phyloP scores from a whole-genome alignment of 2,797 vertebrate genomes.

The Apogon talboti region DNA sequence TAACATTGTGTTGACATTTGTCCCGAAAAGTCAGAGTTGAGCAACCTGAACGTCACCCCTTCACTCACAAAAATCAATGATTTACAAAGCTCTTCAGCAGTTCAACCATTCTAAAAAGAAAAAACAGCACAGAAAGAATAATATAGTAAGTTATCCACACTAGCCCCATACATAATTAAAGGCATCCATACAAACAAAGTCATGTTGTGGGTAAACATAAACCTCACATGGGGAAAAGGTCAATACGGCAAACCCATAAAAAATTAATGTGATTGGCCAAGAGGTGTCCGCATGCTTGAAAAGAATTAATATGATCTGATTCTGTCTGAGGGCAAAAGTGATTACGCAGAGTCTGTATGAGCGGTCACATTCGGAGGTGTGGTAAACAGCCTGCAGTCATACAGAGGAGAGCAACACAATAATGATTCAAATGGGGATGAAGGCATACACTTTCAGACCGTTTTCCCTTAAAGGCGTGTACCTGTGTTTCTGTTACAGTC shows the following conservation, averaged over 20 bases:
- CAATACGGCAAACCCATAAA: neutral
- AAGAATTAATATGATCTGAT: neutral
- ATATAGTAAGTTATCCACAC: neutral
- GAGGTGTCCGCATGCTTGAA: neutral
- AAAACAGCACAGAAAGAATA: neutral
- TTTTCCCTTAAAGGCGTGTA: no score
- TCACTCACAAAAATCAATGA: constrained; percentile 30
- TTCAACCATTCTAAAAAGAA: neutral
- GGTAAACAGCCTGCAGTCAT: no score
- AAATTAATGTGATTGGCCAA: neutral
- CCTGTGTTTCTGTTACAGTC: no score
- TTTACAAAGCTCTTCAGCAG: constrained; percentile 1
- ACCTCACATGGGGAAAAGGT: neutral
- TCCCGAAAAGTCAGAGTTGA: constrained; percentile 30
- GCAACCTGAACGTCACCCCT: constrained; percentile 28
- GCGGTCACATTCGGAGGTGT: neutral
- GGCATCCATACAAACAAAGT: constrained; percentile 5
- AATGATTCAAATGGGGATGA: no score
- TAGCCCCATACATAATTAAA: constrained; percentile 11
- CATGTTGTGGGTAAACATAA: constrained; percentile 5
- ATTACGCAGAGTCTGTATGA: neutral
- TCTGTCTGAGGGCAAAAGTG: constrained; percentile 1
- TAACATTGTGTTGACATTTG: constrained; percentile 47
- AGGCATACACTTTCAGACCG: no score
- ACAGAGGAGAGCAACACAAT: no score